These are phyloP conservation scores for Sympetrum striolatum DNA, from an alignment of 2,888 invertebrate genomes.

Conservation along the genomic window DNA sequence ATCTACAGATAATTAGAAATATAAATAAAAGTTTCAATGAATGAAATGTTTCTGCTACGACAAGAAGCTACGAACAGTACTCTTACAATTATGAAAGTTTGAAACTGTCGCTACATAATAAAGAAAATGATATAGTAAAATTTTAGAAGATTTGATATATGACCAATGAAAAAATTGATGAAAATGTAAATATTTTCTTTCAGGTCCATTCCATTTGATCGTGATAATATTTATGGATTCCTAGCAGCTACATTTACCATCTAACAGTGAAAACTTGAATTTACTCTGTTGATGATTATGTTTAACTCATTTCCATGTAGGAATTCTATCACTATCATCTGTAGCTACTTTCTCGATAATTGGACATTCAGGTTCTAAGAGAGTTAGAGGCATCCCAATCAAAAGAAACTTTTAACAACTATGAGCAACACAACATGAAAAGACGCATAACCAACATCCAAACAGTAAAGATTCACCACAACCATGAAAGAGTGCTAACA, in stretches of 20 bases:
- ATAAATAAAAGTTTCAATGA: neutral
- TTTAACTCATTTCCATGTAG: no score
- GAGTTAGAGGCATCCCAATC: neutral
- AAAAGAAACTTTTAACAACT: neutral
- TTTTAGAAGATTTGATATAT: neutral
- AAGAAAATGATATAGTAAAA: neutral
- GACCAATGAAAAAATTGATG: no score
- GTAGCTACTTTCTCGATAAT: neutral
- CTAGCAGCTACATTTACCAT: no score
- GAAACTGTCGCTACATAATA: neutral
- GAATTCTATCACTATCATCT: neutral
- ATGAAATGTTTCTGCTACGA: neutral
- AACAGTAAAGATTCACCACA: neutral
- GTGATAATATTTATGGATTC: no score
- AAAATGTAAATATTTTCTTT: no score
- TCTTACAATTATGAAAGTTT: neutral
- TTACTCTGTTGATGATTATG: no score
- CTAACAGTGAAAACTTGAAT: no score
- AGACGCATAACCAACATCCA: neutral
- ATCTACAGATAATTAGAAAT: neutral
- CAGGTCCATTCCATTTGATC: no score
- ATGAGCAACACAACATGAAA: neutral
- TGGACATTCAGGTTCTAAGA: slow-evolving; percentile 9
- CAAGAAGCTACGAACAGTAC: neutral
- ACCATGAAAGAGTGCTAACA: neutral